phyloP scores from a whole-genome alignment of 2,797 vertebrate genomes.

The Vultur gryphus region DNA sequence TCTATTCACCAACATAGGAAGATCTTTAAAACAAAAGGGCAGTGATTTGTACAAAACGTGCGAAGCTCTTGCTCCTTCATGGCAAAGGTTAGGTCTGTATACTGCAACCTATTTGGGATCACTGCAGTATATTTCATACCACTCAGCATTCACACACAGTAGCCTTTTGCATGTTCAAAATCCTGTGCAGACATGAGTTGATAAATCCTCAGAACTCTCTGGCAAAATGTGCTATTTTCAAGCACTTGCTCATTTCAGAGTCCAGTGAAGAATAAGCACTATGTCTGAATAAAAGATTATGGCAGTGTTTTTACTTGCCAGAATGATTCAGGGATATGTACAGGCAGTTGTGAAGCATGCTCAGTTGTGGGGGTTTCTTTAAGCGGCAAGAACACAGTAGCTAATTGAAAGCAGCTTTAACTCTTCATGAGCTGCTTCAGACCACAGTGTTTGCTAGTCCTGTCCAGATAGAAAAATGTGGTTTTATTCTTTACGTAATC shows the following conservation, averaged over 20 bases:
- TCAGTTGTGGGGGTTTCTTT: background rate
- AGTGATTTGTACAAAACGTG: background rate
- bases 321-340: slow-evolving; percentile 56
- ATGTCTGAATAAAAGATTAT: slow-evolving; percentile 34
- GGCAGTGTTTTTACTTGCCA: slow-evolving; percentile 29
- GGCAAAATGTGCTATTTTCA: slow-evolving; percentile 4
- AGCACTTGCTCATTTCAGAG: slow-evolving; percentile 35
- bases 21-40: background rate
- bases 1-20: background rate
- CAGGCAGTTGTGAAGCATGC: slow-evolving; percentile 17
- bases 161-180: background rate
- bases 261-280: background rate
- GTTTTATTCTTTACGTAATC: background rate
- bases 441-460: background rate
- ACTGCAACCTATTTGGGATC: background rate
- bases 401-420: slow-evolving; percentile 49
- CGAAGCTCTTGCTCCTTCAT: background rate
- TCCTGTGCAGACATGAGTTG: background rate
- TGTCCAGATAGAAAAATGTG: background rate
- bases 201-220: slow-evolving; percentile 1
- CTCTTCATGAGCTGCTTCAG: background rate
- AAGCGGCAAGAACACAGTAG: background rate
- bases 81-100: background rate
- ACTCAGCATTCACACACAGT: background rate
- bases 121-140: background rate